Evolutionary conservation across 2,113 vertebrate genomes (phyloP).

Genomic region (Tychaedon coryphoeus): DNA sequence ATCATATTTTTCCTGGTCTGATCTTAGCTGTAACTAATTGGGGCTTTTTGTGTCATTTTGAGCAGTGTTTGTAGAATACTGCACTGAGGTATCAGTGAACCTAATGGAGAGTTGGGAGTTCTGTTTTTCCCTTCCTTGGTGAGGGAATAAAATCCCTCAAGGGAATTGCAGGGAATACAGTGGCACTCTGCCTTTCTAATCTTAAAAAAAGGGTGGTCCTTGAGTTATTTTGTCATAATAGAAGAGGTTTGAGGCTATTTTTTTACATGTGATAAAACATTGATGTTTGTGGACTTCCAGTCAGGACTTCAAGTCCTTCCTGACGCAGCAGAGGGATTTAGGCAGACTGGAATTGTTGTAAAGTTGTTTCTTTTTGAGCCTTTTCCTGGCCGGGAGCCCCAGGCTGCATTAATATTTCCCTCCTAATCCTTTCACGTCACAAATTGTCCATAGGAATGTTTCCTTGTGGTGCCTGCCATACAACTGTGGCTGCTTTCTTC

Average conservation of each 20-base stretch:
- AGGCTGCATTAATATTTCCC: not conserved
- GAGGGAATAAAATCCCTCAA: not conserved
- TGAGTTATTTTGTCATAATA: rapidly evolving
- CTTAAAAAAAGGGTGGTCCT: not conserved
- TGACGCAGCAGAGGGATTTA: not conserved
- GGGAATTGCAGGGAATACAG: not conserved
- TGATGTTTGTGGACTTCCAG: not conserved
- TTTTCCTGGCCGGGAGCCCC: not conserved
- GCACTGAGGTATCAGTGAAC: not conserved
- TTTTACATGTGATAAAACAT: not conserved
- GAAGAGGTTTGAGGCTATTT: not conserved
- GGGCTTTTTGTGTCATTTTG: not conserved
- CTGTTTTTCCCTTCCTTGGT: not conserved
- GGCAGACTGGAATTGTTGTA: not conserved
- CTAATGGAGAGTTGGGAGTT: not conserved
- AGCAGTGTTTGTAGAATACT: not conserved
- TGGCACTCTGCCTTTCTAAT: not conserved
- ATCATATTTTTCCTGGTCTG: not conserved
- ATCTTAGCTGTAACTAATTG: not conserved
- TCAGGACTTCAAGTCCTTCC: not conserved
- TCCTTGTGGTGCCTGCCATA: not conserved
- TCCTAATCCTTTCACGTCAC: not conserved
- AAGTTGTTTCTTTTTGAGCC: not conserved
- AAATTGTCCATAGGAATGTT: not conserved
- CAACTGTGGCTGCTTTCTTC: not conserved